These are phyloP conservation scores for Xenopus tropicalis DNA, from an alignment of 2,113 vertebrate species.

Conservation along the genomic window UCB_Xtro_10.0 CM004449.2:114247001-114247500, in stretches of 20 bases:
- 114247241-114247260: constrained; percentile 47
- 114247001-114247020: constrained; percentile 23
- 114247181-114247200: constrained; percentile 7
- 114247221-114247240: constrained; percentile 54
- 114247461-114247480: not conserved
- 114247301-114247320: constrained; percentile 41
- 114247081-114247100: constrained; percentile 65
- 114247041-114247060: constrained; percentile 54
- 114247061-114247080: constrained; percentile 54
- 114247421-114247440: not conserved
- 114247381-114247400: not conserved
- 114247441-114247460: constrained; percentile 7
- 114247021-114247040: constrained; percentile 45
- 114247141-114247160: constrained; percentile 58
- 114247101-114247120: constrained; percentile 53
- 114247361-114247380: constrained; percentile 51
- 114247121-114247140: constrained; percentile 44
- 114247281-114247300: constrained; percentile 38
- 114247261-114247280: constrained; percentile 32
- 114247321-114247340: constrained; percentile 42
- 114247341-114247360: constrained; percentile 34
- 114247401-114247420: too few relatives aligned
- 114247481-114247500: constrained; percentile 13
- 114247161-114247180: constrained; percentile 48
- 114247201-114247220: constrained; percentile 28